Evolutionary conservation across 2,888 invertebrate genomes (phyloP).

Genomic region (Andrena marginata): DNA sequence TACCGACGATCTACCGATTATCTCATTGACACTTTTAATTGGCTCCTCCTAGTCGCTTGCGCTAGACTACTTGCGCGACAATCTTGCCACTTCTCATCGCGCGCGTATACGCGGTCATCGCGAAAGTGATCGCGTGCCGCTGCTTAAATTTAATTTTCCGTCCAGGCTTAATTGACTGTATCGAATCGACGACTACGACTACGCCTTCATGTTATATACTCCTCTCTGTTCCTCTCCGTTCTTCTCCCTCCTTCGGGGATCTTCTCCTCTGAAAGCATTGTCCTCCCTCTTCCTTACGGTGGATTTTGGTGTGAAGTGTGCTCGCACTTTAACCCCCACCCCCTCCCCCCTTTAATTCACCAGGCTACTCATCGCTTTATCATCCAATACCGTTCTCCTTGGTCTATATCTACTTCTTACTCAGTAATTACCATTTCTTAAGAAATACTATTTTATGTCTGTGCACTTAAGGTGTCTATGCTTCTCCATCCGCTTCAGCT

Average conservation of each 20-base stretch:
- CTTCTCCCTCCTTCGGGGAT: not conserved
- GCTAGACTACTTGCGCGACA: constrained; percentile 18
- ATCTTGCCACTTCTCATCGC: constrained; percentile 44
- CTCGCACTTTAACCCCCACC: no score
- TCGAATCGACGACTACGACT: constrained; percentile 16
- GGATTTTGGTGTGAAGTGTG: no score
- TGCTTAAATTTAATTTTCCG: constrained; percentile 16
- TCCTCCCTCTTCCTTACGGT: not conserved
- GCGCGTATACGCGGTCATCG: constrained; percentile 6
- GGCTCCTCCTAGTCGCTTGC: constrained; percentile 16
- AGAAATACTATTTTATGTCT: constrained; percentile 2
- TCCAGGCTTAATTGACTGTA: constrained; percentile 50
- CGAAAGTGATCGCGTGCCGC: constrained; percentile 11
- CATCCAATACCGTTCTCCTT: no score
- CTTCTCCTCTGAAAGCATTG: not conserved
- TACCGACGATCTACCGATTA: constrained; percentile 29
- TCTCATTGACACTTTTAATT: constrained; percentile 42
- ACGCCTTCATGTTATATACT: constrained; percentile 11
- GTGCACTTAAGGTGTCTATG: not conserved
- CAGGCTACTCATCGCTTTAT: no score
- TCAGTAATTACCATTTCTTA: not conserved
- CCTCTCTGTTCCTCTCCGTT: no score
- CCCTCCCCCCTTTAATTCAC: no score
- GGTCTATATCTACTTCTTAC: no score
- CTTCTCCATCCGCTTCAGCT: not conserved